These are phyloP conservation scores for Lydus trimaculatus DNA, from an alignment of 2,888 invertebrate species.

Conservation along the genomic window DNA sequence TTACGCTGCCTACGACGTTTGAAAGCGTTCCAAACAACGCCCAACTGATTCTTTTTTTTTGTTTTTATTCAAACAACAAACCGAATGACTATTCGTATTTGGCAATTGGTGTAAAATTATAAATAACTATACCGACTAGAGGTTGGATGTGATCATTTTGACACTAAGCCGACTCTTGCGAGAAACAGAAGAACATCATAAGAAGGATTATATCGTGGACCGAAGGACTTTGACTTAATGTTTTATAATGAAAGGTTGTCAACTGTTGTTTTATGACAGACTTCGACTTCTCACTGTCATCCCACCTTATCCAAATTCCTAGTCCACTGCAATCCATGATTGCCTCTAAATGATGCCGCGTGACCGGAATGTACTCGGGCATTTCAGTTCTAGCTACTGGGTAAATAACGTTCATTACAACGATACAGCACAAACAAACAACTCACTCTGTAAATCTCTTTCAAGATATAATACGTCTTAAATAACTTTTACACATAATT, in stretches of 20 bases:
- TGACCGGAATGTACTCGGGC: slow-evolving; percentile 51
- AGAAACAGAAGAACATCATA: slow-evolving; percentile 23
- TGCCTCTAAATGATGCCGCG: slow-evolving; percentile 52
- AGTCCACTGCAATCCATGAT: slow-evolving; percentile 52
- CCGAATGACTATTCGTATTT: slow-evolving; percentile 28
- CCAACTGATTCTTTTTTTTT: slow-evolving; percentile 28
- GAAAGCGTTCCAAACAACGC: slow-evolving; percentile 45
- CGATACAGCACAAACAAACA: slow-evolving; percentile 43
- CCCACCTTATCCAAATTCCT: slow-evolving; percentile 57
- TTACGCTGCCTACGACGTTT: slow-evolving; percentile 50
- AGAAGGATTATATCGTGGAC: slow-evolving; percentile 29
- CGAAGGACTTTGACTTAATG: slow-evolving; percentile 42
- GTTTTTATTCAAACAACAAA: slow-evolving; percentile 15
- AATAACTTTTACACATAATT: slow-evolving; percentile 35
- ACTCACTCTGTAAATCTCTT: slow-evolving; percentile 36
- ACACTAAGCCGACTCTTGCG: slow-evolving; percentile 34
- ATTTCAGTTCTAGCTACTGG: slow-evolving; percentile 34
- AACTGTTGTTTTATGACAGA: slow-evolving; percentile 55
- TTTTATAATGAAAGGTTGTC: slow-evolving; percentile 50
- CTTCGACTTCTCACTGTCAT: slow-evolving; percentile 58
- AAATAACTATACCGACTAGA: slow-evolving; percentile 43
- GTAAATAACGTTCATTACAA: slow-evolving; percentile 45
- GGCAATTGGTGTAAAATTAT: slow-evolving; percentile 49
- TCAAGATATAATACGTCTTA: slow-evolving; percentile 36
- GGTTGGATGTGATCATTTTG: slow-evolving; percentile 30